These are phyloP conservation scores for Pipistrellus kuhlii DNA, from an alignment of 2,797 vertebrate genomes.

Conservation along the genomic window DNA sequence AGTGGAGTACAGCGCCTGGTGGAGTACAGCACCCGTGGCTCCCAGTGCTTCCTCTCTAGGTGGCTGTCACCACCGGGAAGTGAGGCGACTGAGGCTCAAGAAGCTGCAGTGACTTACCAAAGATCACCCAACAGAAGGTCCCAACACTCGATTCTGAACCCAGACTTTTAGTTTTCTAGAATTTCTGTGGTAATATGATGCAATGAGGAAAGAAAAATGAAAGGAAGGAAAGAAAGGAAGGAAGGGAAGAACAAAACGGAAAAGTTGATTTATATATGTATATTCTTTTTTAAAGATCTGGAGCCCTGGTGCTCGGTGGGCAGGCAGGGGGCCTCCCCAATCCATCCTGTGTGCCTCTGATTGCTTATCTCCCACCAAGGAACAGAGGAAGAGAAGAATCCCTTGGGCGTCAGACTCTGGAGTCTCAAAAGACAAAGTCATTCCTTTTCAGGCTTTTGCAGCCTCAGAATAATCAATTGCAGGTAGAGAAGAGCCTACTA, in stretches of 20 bases:
- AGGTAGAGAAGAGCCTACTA: accelerated
- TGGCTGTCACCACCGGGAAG: not conserved
- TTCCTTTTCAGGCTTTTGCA: not conserved
- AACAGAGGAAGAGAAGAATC: not conserved
- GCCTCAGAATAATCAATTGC: not conserved
- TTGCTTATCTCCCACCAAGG: not conserved
- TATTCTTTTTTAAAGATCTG: no score
- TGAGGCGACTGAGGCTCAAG: not conserved
- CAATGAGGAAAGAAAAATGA: not conserved
- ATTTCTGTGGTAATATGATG: not conserved
- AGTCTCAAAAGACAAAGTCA: not conserved
- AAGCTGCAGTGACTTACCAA: not conserved
- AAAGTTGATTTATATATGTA: not conserved
- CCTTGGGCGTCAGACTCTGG: not conserved
- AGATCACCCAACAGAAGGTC: not conserved
- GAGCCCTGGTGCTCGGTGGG: not conserved
- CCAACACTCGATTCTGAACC: not conserved
- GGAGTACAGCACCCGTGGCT: not conserved
- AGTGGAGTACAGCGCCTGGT: not conserved
- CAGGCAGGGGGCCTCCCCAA: accelerated
- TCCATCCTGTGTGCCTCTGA: not conserved
- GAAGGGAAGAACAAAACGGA: not conserved
- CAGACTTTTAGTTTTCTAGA: not conserved
- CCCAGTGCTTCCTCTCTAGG: not conserved
- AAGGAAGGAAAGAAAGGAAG: no score